phyloP scores from a whole-genome alignment of 2,113 vertebrate species.

The Pycnonotus jocosus region DNA sequence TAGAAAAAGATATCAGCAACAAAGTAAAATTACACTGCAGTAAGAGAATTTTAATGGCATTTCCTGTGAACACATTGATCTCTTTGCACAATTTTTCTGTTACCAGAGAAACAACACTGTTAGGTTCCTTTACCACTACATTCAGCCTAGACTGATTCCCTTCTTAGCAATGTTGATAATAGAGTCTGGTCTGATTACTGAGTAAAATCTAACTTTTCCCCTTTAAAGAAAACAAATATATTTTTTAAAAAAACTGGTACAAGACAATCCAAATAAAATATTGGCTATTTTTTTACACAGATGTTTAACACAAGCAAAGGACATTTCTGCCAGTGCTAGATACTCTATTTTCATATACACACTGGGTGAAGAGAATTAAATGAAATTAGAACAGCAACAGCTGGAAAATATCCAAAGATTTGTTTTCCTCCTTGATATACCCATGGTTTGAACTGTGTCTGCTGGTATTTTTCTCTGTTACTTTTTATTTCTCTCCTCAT shows the following conservation, averaged over 20 bases:
- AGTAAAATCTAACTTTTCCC: neutral
- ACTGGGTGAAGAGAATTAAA: neutral
- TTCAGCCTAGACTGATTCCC: neutral
- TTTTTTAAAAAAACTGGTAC: neutral
- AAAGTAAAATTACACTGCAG: neutral
- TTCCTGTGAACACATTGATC: neutral
- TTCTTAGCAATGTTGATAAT: neutral
- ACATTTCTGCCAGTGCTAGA: neutral
- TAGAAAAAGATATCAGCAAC: neutral
- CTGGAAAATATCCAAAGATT: neutral
- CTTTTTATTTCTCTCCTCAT: neutral
- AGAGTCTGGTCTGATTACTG: neutral
- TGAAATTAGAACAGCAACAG: neutral
- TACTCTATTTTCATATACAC: neutral
- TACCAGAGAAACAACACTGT: neutral
- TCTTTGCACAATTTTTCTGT: neutral
- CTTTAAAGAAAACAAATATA: neutral
- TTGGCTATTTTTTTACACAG: neutral
- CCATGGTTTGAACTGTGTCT: neutral
- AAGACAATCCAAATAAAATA: neutral
- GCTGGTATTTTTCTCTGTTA: neutral
- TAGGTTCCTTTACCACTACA: neutral
- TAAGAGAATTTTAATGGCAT: neutral
- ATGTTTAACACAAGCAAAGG: neutral
- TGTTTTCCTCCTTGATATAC: neutral